These are phyloP conservation scores for Aleiodes alternator DNA, from an alignment of 2,888 invertebrate genomes.

Conservation along the genomic window DNA sequence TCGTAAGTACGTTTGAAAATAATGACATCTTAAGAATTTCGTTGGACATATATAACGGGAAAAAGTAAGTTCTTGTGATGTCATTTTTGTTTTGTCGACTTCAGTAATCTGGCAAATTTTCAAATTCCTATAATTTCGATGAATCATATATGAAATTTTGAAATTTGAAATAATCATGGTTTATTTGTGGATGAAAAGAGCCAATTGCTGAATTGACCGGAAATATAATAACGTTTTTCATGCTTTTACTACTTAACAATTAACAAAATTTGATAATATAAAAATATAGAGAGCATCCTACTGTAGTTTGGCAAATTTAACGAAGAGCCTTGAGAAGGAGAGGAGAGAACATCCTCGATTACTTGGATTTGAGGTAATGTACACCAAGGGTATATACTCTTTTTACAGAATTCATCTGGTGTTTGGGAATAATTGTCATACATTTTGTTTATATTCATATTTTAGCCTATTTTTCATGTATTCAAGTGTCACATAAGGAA, in stretches of 20 bases:
- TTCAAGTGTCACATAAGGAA: constrained; percentile 33
- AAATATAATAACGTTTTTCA: constrained; percentile 6
- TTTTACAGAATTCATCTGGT: constrained; percentile 15
- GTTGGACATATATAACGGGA: constrained; percentile 41
- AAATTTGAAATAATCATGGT: no score
- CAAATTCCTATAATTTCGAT: not conserved
- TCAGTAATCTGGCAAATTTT: not conserved
- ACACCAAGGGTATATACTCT: not conserved
- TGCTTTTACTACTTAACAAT: constrained; percentile 3
- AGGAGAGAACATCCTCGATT: constrained; percentile 56
- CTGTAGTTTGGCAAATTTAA: constrained; percentile 73
- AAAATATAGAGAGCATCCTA: constrained; percentile 71
- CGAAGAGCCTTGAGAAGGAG: constrained; percentile 63
- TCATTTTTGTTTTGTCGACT: constrained; percentile 35
- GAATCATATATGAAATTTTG: not conserved
- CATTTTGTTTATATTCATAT: not conserved
- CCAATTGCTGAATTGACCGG: not conserved
- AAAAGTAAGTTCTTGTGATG: constrained; percentile 12
- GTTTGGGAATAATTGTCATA: constrained; percentile 10
- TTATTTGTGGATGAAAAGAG: no score
- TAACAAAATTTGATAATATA: constrained; percentile 35
- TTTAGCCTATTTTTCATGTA: constrained; percentile 11
- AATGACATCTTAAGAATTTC: constrained; percentile 8
- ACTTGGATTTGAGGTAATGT: constrained; percentile 67
- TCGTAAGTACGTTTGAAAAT: constrained; percentile 77